Evolutionary conservation across 2,888 invertebrate species (phyloP).

Genomic region (Dugesia japonica): DNA sequence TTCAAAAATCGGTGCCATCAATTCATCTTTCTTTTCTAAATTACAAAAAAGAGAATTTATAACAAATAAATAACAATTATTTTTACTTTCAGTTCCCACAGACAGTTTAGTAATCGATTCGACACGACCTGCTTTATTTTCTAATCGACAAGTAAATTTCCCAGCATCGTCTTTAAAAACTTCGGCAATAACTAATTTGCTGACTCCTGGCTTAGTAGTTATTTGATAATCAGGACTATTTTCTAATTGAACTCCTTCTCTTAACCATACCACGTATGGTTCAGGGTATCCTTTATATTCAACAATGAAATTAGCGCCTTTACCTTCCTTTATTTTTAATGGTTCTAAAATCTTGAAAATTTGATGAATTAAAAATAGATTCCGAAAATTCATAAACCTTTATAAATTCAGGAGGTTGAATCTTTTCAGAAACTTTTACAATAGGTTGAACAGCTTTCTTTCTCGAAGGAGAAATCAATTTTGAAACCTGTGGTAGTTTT

Average conservation of each 20-base stretch:
- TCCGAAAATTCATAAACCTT: neutral
- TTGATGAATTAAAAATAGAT: no score
- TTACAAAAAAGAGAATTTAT: neutral
- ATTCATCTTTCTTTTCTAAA: neutral
- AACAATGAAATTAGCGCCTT: neutral
- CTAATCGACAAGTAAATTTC: conserved; percentile 9
- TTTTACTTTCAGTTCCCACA: neutral
- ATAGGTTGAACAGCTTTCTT: neutral
- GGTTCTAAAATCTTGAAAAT: neutral
- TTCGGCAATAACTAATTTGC: neutral
- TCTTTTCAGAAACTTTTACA: neutral
- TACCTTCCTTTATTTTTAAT: neutral
- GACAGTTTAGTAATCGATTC: neutral
- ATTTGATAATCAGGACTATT: conserved; percentile 1
- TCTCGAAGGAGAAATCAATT: neutral
- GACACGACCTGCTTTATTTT: neutral
- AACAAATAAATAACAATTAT: neutral
- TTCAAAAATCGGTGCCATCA: neutral
- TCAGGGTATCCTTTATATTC: neutral
- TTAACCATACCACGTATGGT: neutral
- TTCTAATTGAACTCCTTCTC: neutral
- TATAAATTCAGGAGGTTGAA: neutral
- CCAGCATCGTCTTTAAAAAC: neutral
- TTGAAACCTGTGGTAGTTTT: neutral
- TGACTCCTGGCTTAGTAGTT: neutral